Conservation (phyloP, 1,140 invertebrate genomes). For the Pseudomyrmex pallidus region DNA sequence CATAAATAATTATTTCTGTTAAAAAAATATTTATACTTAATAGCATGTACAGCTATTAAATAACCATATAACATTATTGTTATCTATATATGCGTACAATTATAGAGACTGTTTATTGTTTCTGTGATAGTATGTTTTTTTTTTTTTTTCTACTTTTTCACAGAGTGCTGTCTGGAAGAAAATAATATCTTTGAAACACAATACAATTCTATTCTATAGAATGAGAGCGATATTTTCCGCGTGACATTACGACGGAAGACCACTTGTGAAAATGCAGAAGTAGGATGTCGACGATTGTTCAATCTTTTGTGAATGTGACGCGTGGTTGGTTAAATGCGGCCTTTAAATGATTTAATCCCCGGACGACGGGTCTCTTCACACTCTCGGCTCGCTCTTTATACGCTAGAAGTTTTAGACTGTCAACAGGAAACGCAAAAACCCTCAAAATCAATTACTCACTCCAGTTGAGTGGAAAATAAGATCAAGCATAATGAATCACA, state of each 20-base stretch:
- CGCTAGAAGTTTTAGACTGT: slow-evolving; percentile 28
- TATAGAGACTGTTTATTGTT: no score
- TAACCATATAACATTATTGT: no score
- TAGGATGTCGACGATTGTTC: slow-evolving; percentile 75
- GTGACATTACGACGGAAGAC: not conserved
- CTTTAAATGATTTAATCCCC: slow-evolving; percentile 54
- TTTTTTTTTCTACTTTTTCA: no score
- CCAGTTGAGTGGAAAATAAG: slow-evolving; percentile 66
- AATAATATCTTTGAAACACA: not conserved
- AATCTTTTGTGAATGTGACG: slow-evolving; percentile 23
- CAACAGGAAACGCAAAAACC: slow-evolving; percentile 61
- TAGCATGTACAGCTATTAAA: no score
- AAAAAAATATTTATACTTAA: no score
- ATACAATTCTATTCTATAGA: slow-evolving; percentile 1
- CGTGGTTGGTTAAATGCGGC: slow-evolving; percentile 24
- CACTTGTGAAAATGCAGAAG: slow-evolving; percentile 52
- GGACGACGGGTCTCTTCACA: slow-evolving; percentile 12
- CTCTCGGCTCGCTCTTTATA: slow-evolving; percentile 14
- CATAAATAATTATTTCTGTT: no score
- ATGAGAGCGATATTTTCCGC: not conserved
- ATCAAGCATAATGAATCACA: not conserved
- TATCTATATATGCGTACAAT: no score
- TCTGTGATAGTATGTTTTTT: no score
- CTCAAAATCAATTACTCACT: slow-evolving; percentile 64
- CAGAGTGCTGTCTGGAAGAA: not conserved